Evolutionary conservation across 2,888 invertebrate species (phyloP), one percentile per base, ranked within the genome.

Genomic region (Tenthredo distinguenda): DNA sequence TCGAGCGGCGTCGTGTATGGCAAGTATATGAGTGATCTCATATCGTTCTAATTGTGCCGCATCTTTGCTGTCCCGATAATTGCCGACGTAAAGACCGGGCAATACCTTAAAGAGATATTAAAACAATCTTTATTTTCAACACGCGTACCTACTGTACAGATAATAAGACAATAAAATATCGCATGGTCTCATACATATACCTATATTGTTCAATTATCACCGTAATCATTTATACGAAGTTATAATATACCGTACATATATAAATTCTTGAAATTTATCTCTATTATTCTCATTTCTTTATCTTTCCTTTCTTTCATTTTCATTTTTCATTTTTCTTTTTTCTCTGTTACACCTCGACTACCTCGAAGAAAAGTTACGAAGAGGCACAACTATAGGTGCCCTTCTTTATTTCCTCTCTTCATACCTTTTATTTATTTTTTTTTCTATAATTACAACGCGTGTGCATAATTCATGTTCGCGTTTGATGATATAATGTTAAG

Each of bases 11-110:
- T 99, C 99, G 95, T 99, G 99, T 93, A 99, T 98, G 88, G 99
- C 98, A 87, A 99, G 95, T 90, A 99, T 99, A 94, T 99, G 99
- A 34, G 98, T 98, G 89, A 99, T 99, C 93, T 97, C 96, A 94
- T 97, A 97, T 91, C 97, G 96, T 90, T 97, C 96, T 90, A 99
- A 95, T 94, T 99, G 99, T 89, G 97, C 96, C 62, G 96, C 95
- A 94, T 99, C 99, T 94, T 98, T 98, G 85, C 99, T 98, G 95
- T 99, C 99, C 91, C 99, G 96, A 94, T 99, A 98, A 94, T 98
- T 99, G 87, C 99, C 99, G 91, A 99, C 97, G 94, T 98, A 99
- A 85, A 99, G 96, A 88, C 99, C 99, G 90, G 98, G 97, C 91
- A 99, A 96, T 92, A 99, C 98, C 98, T 98, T 94, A 0, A 34